phyloP scores from a whole-genome alignment of 1,140 invertebrate genomes.

The Drosophila tsacasi region DNA sequence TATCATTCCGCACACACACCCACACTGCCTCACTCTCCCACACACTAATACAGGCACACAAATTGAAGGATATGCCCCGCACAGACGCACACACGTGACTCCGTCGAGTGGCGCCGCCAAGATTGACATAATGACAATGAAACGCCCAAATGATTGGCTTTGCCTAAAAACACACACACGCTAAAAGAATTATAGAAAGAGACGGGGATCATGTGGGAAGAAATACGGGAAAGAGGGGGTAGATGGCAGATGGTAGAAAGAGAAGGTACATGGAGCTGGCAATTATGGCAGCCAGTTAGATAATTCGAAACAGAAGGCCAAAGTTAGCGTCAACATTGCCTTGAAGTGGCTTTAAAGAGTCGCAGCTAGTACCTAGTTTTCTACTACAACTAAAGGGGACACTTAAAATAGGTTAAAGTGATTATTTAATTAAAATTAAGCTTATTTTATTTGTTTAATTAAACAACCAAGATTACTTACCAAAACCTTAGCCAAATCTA shows the following conservation, averaged over 20 bases:
- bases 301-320: slow-evolving; percentile 52
- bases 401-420: neutral
- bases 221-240: neutral
- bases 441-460: neutral
- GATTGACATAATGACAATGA: slow-evolving; percentile 68
- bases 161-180: slow-evolving; percentile 45
- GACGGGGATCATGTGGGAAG: neutral
- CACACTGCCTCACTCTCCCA: neutral
- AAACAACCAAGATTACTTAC: neutral
- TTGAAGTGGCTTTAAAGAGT: slow-evolving; percentile 70
- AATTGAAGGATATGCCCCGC: slow-evolving; percentile 47
- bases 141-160: slow-evolving; percentile 76
- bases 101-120: slow-evolving; percentile 39
- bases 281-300: slow-evolving; percentile 50
- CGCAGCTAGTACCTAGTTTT: slow-evolving; percentile 16
- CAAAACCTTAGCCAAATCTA: neutral
- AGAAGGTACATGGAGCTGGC: slow-evolving; percentile 26
- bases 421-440: neutral
- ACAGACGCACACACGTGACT: slow-evolving; percentile 39
- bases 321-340: slow-evolving; percentile 35
- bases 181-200: slow-evolving; percentile 13
- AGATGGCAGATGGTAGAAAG: neutral
- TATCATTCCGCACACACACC: slow-evolving; percentile 47
- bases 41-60: slow-evolving; percentile 20
- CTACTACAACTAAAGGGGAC: neutral